Evolutionary conservation across 2,888 invertebrate genomes (phyloP), one percentile per base, ranked within the genome.

Genomic region (Mantis religiosa): DNA sequence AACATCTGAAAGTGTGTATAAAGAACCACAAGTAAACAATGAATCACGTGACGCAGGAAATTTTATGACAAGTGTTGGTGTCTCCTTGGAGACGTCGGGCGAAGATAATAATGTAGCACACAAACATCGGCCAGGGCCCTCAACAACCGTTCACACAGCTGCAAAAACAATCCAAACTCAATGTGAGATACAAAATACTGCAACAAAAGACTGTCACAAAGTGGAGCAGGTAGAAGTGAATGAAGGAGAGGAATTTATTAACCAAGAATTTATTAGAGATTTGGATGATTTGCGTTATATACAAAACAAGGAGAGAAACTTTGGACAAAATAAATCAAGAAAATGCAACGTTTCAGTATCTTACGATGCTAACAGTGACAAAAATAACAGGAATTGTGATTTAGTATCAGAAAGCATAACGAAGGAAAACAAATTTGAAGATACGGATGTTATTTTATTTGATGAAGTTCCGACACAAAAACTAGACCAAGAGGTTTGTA

Each of bases 51-150:
- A 2, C 6, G 8, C 54, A 20, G 1, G 0, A 25, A 4, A 54
- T 0, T 54, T 2, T 54, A 20, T 15, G 15, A 25, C 54, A 0
- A 0, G 0, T 3, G 20, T 1, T 20, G 4, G 4, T 3, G 1
- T 71, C 4, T 25, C 20, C 41, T 12, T 12, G 25, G 54, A 71
- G 25, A 20, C 4, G 2, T 1, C 14, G 20, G 20, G 3, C 3
- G 3, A 71, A 6, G 20, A 71, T 3, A 20, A 20, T 2, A 20
- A 25, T 6, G 54, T 2, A 54, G 2, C 15, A 54, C 3, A 15
- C 54, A 6, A 54, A 2, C 15, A 54, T 15, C 54, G 15, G 6
- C 4, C 4, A 0, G n/a, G n/a, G n/a, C n/a, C n/a, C 54, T 20
- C 54, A 71, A 4, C 15, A 71, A 71, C 15, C 3, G 6, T 71